Conservation (phyloP, 2,888 invertebrate genomes). For the Macrosoma leucophasiata region DNA sequence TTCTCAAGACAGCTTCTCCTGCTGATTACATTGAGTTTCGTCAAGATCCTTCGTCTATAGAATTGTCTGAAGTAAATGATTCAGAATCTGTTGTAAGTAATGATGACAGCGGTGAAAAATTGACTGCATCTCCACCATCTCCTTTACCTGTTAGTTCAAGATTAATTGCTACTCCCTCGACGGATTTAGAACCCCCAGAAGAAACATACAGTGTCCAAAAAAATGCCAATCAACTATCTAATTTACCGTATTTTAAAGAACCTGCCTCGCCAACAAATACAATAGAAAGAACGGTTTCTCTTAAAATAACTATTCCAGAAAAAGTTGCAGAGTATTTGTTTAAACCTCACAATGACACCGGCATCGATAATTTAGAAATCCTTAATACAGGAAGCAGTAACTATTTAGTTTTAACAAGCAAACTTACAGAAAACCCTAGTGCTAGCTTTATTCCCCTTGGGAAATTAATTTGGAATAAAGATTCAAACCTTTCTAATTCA, state of each 20-base stretch:
- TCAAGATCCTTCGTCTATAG: constrained; percentile 25
- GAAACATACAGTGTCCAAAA: constrained; percentile 31
- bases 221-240: constrained; percentile 44
- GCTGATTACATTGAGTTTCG: constrained; percentile 37
- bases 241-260: constrained; percentile 55
- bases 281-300: constrained; percentile 62
- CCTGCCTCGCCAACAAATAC: constrained; percentile 46
- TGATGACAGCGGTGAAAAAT: constrained; percentile 45
- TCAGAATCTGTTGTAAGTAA: constrained; percentile 31
- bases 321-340: constrained; percentile 58
- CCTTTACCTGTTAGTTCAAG: constrained; percentile 38
- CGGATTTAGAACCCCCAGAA: constrained; percentile 48
- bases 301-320: constrained; percentile 67
- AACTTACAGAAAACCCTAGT: constrained; percentile 29
- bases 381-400: constrained; percentile 65
- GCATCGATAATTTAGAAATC: constrained; percentile 57
- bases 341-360: constrained; percentile 43
- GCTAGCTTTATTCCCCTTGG: constrained; percentile 54
- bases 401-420: constrained; percentile 58
- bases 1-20: constrained; percentile 45
- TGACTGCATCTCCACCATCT: constrained; percentile 41
- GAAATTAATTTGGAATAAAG: constrained; percentile 50
- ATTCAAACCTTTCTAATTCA: constrained; percentile 61
- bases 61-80: constrained; percentile 35
- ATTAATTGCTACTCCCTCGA: constrained; percentile 42